Conservation (phyloP, 2,113 vertebrate genomes). For the Chrysemys picta region DNA sequence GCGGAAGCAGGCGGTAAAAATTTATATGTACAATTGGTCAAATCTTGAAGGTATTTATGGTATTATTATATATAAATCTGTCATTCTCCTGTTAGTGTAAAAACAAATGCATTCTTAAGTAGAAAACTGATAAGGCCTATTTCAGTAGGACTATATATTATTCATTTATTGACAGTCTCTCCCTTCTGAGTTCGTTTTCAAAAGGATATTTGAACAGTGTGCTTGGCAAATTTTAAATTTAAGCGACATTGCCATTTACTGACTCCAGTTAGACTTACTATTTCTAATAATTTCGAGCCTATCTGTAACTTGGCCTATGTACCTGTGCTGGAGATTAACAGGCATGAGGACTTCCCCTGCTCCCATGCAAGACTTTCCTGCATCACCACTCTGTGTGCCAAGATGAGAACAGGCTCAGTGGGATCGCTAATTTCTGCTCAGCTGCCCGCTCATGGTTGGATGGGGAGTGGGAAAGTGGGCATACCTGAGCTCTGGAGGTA, state of each 20-base stretch:
- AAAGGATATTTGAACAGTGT: background rate
- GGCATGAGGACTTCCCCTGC: background rate
- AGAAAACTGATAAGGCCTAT: background rate
- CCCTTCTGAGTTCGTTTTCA: background rate
- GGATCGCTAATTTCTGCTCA: background rate
- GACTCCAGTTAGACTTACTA: background rate
- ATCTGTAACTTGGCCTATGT: background rate
- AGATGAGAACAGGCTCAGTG: background rate
- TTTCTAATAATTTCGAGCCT: background rate
- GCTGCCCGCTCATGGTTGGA: background rate
- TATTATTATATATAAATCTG: background rate
- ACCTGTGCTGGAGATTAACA: background rate
- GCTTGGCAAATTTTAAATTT: background rate
- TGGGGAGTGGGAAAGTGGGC: background rate
- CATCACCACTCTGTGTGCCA: background rate
- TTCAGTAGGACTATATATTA: background rate
- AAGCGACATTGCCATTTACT: background rate
- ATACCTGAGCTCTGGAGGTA: background rate
- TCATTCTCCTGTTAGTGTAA: background rate
- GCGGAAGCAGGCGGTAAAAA: background rate
- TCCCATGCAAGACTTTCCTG: background rate
- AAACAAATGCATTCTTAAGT: background rate
- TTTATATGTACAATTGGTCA: background rate
- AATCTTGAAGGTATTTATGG: background rate
- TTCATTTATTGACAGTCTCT: constrained; percentile 1